These are phyloP conservation scores for Periphyllus acericola DNA, from an alignment of 2,888 invertebrate species.

Conservation along the genomic window DNA sequence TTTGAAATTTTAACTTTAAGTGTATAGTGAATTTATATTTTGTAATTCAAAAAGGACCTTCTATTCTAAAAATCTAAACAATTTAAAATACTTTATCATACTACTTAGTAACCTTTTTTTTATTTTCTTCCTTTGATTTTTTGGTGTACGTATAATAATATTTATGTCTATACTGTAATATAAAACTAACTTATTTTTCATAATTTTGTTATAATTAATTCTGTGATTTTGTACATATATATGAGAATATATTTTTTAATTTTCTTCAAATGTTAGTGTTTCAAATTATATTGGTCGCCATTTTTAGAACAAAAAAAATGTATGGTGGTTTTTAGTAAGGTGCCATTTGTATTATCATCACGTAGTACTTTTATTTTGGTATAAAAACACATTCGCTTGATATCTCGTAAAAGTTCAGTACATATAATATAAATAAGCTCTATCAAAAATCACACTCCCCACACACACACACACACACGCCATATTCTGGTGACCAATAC, in stretches of 20 bases:
- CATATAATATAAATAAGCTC: not conserved
- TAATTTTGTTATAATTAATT: too few species aligned
- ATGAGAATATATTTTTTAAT: not conserved
- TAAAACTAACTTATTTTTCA: too few species aligned
- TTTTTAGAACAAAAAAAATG: slow-evolving; percentile 20
- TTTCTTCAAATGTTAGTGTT: not conserved
- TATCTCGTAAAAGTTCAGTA: slow-evolving; percentile 19
- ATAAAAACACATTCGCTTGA: slow-evolving; percentile 38
- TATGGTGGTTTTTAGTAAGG: not conserved
- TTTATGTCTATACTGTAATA: not conserved
- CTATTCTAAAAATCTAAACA: not conserved
- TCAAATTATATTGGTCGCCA: not conserved
- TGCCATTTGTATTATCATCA: slow-evolving; percentile 31
- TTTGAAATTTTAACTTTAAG: slow-evolving; percentile 22
- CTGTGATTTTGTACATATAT: too few species aligned
- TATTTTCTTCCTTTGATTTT: not conserved
- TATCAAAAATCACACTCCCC: slow-evolving; percentile 21
- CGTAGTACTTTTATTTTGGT: slow-evolving; percentile 43
- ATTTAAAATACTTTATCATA: not conserved
- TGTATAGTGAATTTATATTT: not conserved
- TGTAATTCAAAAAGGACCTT: slow-evolving; percentile 14
- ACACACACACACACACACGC: too few species aligned
- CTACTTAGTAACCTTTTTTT: not conserved
- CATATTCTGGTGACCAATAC: not conserved
- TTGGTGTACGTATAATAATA: not conserved